Evolutionary conservation across 2,888 invertebrate genomes (phyloP), one percentile per base, ranked within the genome.

Genomic region (Machimus atricapillus): DNA sequence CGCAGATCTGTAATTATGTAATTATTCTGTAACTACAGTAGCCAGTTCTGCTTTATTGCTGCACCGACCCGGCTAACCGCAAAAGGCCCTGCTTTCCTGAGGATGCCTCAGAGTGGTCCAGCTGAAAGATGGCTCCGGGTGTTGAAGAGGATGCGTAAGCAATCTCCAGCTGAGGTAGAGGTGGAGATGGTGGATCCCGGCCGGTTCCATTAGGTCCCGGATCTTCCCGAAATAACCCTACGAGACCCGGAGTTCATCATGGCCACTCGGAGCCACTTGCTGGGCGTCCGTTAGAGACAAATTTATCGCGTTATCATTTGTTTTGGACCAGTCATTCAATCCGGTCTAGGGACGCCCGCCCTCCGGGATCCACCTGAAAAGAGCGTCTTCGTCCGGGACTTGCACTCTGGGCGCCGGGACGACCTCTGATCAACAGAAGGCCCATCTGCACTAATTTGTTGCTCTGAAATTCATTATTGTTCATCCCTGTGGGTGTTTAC

Each of bases 261-360:
- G 76, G 56, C 87, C 79, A 79, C 74, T 19, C 74, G 27, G 66
- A 52, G 40, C 46, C 37, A 77, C 86, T 83, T 66, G 66, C 19
- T 37, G 66, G 74, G 46, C 77, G 66, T 78, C 86, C 85, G 85
- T 88, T 88, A 88, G 76, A 88, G 76, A 88, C 79, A 79, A 88
- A 87, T 88, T 88, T 88, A 88, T 88, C 88, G 88, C 85, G 88
- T 86, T 88, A 88, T 85, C 86, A 88, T 88, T 88, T 88, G 86
- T 88, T 85, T 74, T 77, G 85, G 85, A 73, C 85, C 85, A 46
- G 43, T 86, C 77, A 86, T 87, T 86, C 88, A 87, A 87, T 85
- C 77, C 86, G 74, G 23, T 52, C 76, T 31, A 34, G 34, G 37
- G 43, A 14, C 23, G 40, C 46, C 34, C n/a, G 76, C 37, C 37